These are phyloP conservation scores for Phalanger gymnotis DNA, from an alignment of 2,797 vertebrate species.

Conservation along the genomic window DNA sequence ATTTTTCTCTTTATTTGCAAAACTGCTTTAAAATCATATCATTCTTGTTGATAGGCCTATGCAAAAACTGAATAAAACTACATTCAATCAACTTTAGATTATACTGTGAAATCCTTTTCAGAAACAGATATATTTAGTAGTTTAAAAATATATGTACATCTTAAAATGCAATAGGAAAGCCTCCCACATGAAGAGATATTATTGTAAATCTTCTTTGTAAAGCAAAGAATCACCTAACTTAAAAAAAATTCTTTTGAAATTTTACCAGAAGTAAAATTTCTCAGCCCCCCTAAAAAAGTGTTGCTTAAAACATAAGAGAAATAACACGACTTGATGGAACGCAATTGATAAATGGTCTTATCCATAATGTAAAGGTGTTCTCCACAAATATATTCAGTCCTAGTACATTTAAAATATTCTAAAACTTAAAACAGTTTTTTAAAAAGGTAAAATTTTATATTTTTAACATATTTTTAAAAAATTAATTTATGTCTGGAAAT, in stretches of 20 bases:
- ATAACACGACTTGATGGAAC: not conserved
- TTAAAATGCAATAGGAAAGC: not conserved
- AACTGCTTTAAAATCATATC: constrained; percentile 25
- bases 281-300: not conserved
- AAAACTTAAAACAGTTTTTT: constrained; percentile 43
- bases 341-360: not conserved
- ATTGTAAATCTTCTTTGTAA: constrained; percentile 14
- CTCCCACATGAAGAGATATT: constrained; percentile 41
- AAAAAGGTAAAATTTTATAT: not conserved
- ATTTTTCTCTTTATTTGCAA: constrained; percentile 1
- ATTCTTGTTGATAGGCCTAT: not conserved
- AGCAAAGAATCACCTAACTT: constrained; percentile 29
- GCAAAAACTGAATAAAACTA: constrained; percentile 35
- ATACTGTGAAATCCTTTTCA: constrained; percentile 7
- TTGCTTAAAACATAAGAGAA: not conserved
- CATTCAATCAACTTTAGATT: not conserved
- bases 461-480: not conserved
- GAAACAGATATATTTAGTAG: not conserved
- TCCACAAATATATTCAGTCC: not conserved
- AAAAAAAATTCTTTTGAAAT: not conserved
- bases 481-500: not conserved
- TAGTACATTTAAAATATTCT: not conserved
- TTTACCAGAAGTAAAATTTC: not conserved
- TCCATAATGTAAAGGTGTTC: not conserved
- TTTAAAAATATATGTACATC: not conserved